Percentiles rank a stretch among this genome's conserved stretches.
These are phyloP conservation scores for Zoanthus sansibaricus DNA, from an alignment of 92 coral and sea anemone species.

Conservation along the genomic window DNA sequence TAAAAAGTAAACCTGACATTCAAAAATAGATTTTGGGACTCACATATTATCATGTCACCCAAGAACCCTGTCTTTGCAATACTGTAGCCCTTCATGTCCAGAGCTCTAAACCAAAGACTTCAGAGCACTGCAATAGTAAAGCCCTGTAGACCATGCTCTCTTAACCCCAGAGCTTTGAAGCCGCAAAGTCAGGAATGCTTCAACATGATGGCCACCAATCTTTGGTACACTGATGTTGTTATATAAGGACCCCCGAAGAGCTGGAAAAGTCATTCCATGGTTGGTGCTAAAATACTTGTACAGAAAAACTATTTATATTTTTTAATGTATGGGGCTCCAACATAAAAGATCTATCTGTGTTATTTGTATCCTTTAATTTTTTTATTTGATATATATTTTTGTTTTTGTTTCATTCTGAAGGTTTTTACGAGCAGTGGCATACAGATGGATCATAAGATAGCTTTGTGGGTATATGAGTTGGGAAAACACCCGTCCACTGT, in stretches of 20 bases:
- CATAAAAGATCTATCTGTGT: slow-evolving; percentile 20
- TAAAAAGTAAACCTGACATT: not conserved
- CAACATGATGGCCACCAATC: slow-evolving; percentile 12
- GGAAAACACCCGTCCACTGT: slow-evolving; percentile 17
- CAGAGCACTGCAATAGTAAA: slow-evolving; percentile 4
- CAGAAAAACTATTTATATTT: slow-evolving; percentile 8
- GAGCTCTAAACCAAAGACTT: slow-evolving; percentile 8
- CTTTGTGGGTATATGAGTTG: slow-evolving; percentile 24
- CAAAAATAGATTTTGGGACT: not conserved
- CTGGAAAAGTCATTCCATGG: slow-evolving; percentile 23
- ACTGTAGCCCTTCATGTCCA: not conserved
- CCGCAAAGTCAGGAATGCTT: slow-evolving; percentile 2
- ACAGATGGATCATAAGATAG: slow-evolving; percentile 22
- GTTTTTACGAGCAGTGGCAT: slow-evolving; percentile 30
- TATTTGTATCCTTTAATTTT: slow-evolving; percentile 19
- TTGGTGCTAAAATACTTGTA: slow-evolving; percentile 19
- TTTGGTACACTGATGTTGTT: not conserved
- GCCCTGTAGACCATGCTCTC: slow-evolving; percentile 1
- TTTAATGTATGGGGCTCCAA: not conserved
- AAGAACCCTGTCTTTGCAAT: not conserved
- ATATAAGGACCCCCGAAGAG: not conserved
- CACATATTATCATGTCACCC: slow-evolving; percentile 1
- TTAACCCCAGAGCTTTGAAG: slow-evolving; percentile 5
- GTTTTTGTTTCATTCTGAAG: slow-evolving; percentile 3
- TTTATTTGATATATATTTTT: not conserved